Evolutionary conservation across 2,113 vertebrate species (phyloP).

Genomic region (Aphelocoma coerulescens): DNA sequence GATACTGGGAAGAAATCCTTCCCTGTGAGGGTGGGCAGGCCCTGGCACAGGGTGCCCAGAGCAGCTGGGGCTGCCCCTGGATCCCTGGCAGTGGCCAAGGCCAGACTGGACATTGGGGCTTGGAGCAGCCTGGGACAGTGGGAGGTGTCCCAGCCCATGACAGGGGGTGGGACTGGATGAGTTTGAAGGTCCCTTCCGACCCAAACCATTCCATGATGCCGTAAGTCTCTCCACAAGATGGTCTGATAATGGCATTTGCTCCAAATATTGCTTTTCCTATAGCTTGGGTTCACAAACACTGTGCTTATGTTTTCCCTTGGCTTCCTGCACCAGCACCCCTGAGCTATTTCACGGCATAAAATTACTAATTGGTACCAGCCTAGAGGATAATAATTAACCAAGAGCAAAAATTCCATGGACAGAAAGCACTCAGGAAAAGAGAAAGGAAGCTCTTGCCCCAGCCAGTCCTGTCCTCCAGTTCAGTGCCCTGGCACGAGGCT

Average conservation of each 20-base stretch:
- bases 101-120: fast-evolving
- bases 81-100: background rate
- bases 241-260: background rate
- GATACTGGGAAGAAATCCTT: background rate
- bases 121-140: fast-evolving
- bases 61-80: background rate
- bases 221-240: background rate
- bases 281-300: fast-evolving
- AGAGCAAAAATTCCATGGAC: background rate
- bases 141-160: background rate
- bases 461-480: background rate
- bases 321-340: background rate
- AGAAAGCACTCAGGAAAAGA: background rate
- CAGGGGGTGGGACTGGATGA: fast-evolving
- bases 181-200: background rate
- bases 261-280: background rate
- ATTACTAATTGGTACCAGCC: background rate
- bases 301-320: background rate
- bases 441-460: background rate
- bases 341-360: background rate
- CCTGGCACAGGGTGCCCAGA: background rate
- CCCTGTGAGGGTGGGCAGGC: background rate
- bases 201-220: background rate
- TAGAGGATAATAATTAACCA: background rate
- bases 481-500: background rate